These are phyloP conservation scores for Netelia virgata DNA, from an alignment of 2,888 invertebrate species.

Conservation along the genomic window DNA sequence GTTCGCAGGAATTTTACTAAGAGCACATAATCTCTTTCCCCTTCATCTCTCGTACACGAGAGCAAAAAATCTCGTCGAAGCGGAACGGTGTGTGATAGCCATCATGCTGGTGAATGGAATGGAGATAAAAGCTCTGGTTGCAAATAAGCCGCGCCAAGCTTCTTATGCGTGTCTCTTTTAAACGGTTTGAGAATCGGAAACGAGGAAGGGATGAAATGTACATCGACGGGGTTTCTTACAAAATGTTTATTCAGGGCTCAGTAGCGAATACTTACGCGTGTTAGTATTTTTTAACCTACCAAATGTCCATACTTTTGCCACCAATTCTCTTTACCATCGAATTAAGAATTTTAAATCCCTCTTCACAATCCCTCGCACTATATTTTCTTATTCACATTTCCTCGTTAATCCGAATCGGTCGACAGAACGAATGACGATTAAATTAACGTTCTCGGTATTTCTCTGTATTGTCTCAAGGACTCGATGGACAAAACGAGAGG, in stretches of 20 bases:
- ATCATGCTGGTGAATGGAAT: conserved; percentile 31
- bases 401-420: conserved; percentile 3
- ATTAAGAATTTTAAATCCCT: not conserved
- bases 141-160: conserved; percentile 64
- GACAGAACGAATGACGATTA: conserved; percentile 60
- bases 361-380: not conserved
- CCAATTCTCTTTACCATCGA: not conserved
- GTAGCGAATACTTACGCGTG: conserved; percentile 22
- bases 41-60: not conserved
- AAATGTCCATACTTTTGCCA: not conserved
- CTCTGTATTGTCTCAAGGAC: conserved; percentile 76
- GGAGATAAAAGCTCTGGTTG: conserved; percentile 44
- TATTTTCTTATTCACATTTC: not conserved
- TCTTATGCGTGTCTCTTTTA: conserved; percentile 49
- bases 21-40: conserved; percentile 23
- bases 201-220: not conserved
- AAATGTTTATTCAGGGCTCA: conserved; percentile 31
- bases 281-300: not conserved
- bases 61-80: conserved; percentile 7
- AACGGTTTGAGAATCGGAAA: conserved; percentile 40
- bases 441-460: conserved; percentile 65
- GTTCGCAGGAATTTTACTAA: conserved; percentile 38
- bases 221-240: not conserved
- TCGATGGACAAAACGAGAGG: conserved; percentile 45
- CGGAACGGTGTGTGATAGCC: not conserved